Evolutionary conservation across 2,113 vertebrate species (phyloP).

Genomic region (Pseudorasbora parva): DNA sequence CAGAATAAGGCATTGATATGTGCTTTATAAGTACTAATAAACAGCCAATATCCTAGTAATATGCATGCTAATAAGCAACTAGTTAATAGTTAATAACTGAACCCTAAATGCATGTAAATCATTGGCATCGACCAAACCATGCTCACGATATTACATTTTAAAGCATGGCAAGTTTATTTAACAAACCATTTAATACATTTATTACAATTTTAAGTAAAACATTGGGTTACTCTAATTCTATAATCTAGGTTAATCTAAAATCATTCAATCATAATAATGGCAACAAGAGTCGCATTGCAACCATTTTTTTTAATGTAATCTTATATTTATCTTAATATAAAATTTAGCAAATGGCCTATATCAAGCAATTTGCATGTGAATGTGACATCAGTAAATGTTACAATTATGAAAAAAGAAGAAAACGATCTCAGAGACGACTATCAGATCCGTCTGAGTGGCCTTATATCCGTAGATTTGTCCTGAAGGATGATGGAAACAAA

Average conservation of each 20-base stretch:
- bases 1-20: too few species aligned
- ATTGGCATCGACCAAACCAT: too few species aligned
- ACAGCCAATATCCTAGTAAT: too few species aligned
- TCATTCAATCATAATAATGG: not conserved
- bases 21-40: too few species aligned
- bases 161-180: too few species aligned
- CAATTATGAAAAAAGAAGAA: constrained; percentile 7
- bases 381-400: not conserved
- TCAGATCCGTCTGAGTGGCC: constrained; percentile 32
- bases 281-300: not conserved
- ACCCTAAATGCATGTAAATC: too few species aligned
- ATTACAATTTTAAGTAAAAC: not conserved
- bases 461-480: constrained; percentile 38
- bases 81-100: too few species aligned
- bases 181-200: not conserved
- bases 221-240: not conserved
- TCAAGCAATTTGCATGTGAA: constrained; percentile 18
- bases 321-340: not conserved
- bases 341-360: constrained; percentile 12
- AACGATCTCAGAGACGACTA: constrained; percentile 16
- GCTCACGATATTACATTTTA: too few species aligned
- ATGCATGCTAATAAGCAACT: too few species aligned
- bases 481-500: constrained; percentile 35
- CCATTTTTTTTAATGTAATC: not conserved
- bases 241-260: too few species aligned